Evolutionary conservation across 2,888 invertebrate species (phyloP), one percentile per base, ranked within the genome.

Genomic region (Reticulitermes lucifugus): DNA sequence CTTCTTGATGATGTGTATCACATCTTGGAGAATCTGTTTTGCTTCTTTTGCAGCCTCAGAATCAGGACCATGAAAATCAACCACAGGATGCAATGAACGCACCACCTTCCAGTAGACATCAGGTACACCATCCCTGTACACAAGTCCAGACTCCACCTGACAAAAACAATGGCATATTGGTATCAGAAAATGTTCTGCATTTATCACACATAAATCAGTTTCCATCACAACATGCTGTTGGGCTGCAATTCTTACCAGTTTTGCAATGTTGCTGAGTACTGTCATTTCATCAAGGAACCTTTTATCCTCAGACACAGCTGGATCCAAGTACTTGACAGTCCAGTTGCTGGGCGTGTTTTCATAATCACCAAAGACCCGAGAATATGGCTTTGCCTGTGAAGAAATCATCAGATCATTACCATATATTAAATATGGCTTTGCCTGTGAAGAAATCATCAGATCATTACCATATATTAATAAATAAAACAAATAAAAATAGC

Each of bases 41-140:
- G 95, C 95, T 91, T 95, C 95, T 86, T 93, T 92, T 5, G 93
- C 92, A 88, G 93, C 92, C 18, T 93, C 91, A 0, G 96, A 95
- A 89, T 94, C 93, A 80, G 93, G 92, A 9, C 95, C 95, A 89
- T 96, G 93, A 84, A 91, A 91, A 89, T 95, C 94, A 25, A 93
- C 92, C 35, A 96, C 90, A 18, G 94, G 92, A 88, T 94, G 94
- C 41, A 96, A 91, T 18, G 94, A 93, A 73, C 92, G 91, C 87
- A 95, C 91, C 86, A 94, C 93, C 88, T 96, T 92, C 94, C 94
- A 94, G 89, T 93, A 94, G 88, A 94, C 92, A 89, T 95, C 95
- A 81, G 94, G 92, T 81, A 92, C 90, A 85, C 93, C 92, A 89
- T 95, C 94, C 29, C 70, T 83, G 51, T 29, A 65, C 21, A 79